These are phyloP conservation scores for Chironomus tepperi DNA, from an alignment of 1,140 invertebrate species.

Conservation along the genomic window DNA sequence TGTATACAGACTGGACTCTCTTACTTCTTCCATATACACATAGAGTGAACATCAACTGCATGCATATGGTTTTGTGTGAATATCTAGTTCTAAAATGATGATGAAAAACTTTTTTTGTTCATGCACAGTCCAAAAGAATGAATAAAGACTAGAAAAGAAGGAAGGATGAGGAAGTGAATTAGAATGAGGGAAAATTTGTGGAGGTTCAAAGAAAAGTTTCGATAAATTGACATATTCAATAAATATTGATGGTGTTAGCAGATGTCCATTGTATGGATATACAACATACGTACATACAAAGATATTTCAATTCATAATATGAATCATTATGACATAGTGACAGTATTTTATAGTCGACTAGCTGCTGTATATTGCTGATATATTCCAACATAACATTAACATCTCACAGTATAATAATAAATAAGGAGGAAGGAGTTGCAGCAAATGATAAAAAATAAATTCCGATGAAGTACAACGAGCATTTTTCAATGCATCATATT, in stretches of 20 bases:
- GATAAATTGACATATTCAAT: conserved; percentile 20
- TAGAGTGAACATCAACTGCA: neutral
- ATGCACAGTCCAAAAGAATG: neutral
- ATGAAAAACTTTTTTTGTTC: neutral
- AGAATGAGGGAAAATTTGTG: neutral
- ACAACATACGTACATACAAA: neutral
- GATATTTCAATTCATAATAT: neutral
- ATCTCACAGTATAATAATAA: neutral
- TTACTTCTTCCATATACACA: neutral
- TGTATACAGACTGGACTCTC: neutral
- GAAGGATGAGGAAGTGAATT: too few species aligned
- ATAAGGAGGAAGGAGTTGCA: neutral
- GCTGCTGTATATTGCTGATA: neutral
- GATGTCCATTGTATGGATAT: conserved; percentile 21
- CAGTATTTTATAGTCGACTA: neutral
- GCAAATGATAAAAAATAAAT: neutral
- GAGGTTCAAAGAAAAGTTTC: conserved; percentile 6
- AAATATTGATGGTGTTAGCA: conserved; percentile 24
- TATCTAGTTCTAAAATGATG: neutral
- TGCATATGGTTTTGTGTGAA: neutral
- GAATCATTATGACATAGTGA: conserved; percentile 23
- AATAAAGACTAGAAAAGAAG: too few species aligned
- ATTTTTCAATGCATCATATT: conserved; percentile 23
- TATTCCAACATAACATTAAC: too few species aligned
- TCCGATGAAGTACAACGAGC: neutral